A percentile compares a stretch with the other conserved stretches of the same genome.
phyloP scores from a whole-genome alignment of 37 sponge, comb jelly and placozoan species.

The Diacarnus erythraeanus region DNA sequence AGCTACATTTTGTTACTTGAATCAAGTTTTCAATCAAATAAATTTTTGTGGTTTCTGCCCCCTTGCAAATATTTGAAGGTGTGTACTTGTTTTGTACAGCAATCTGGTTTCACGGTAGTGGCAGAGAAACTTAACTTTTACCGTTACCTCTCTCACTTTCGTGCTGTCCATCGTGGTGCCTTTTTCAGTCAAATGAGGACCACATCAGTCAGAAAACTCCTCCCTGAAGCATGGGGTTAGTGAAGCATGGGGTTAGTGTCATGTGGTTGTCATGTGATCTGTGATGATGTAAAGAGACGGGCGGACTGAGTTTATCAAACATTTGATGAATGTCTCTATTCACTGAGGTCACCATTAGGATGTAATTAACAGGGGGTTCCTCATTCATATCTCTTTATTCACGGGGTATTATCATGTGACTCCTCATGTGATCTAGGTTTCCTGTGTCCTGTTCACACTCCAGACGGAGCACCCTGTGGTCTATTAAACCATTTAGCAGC shows the following conservation, averaged over 20 bases:
- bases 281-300: constrained; percentile 51
- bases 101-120: constrained; percentile 87
- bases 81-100: constrained; percentile 37
- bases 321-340: constrained; percentile 9
- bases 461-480: constrained; percentile 98
- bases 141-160: constrained; percentile 95
- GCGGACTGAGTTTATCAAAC: constrained; percentile 35
- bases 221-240: constrained; percentile 97
- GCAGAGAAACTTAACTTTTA: constrained; percentile 97
- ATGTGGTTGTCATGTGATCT: constrained; percentile 4
- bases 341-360: constrained; percentile 7
- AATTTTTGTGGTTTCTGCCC: too few species aligned
- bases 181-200: constrained; percentile 96
- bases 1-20: too few species aligned
- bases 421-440: too few species aligned
- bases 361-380: too few species aligned
- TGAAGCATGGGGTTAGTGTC: constrained; percentile 53
- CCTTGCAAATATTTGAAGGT: too few species aligned
- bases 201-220: constrained; percentile 90
- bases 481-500: constrained; percentile 94
- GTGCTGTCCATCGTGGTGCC: constrained; percentile 95
- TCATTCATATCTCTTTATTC: too few species aligned
- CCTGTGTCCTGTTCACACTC: constrained; percentile 98
- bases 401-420: too few species aligned
- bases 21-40: too few species aligned